These are phyloP conservation scores for Choreutis nemorana DNA, from an alignment of 2,888 invertebrate species.

Conservation along the genomic window DNA sequence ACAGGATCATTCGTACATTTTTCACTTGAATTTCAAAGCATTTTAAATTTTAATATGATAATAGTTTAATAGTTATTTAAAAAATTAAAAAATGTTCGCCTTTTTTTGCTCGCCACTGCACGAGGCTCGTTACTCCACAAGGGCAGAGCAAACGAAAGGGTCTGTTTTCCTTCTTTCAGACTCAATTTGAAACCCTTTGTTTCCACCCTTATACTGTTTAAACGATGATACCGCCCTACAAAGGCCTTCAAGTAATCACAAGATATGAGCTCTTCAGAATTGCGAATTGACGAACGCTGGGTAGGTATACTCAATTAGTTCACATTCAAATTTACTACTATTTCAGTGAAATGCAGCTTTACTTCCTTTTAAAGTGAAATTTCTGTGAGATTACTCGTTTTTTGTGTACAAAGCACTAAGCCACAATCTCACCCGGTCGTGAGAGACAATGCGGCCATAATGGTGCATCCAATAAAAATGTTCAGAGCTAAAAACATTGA, in stretches of 20 bases:
- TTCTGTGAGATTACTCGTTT: too few species aligned
- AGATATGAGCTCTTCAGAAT: neutral
- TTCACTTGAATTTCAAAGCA: slow-evolving; percentile 6
- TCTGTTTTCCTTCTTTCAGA: slow-evolving; percentile 35
- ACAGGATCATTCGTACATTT: slow-evolving; percentile 8
- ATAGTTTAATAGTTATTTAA: slow-evolving; percentile 2
- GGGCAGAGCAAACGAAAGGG: slow-evolving; percentile 30
- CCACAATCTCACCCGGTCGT: too few species aligned
- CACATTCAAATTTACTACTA: neutral
- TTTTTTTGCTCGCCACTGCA: slow-evolving; percentile 20
- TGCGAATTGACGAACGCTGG: too few species aligned
- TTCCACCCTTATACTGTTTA: slow-evolving; percentile 17
- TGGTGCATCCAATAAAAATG: too few species aligned
- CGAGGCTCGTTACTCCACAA: slow-evolving; percentile 31
- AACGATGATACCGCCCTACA: neutral
- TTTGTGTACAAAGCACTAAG: too few species aligned
- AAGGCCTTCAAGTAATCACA: neutral
- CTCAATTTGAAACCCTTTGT: slow-evolving; percentile 40
- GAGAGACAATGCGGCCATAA: too few species aligned
- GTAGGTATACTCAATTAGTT: too few species aligned
- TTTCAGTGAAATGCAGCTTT: neutral
- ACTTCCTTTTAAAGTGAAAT: neutral
- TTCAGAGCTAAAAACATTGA: too few species aligned
- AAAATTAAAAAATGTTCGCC: slow-evolving; percentile 2
- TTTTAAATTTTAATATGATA: slow-evolving; percentile 7